Evolutionary conservation across 2,888 invertebrate species (phyloP), one percentile per base, ranked within the genome.

Genomic region (Blastobasis adustella): DNA sequence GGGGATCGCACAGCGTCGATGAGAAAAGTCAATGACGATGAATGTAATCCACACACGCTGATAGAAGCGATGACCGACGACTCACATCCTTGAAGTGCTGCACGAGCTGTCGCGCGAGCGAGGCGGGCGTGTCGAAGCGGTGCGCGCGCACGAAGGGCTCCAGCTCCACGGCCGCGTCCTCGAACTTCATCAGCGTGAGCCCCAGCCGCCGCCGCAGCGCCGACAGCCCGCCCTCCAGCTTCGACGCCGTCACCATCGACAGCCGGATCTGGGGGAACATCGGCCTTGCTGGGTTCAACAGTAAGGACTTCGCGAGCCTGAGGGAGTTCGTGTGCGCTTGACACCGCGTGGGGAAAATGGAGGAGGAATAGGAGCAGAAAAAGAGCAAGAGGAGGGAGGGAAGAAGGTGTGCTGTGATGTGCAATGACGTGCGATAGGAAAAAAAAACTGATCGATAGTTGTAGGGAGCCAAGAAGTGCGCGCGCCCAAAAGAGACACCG

Each of bases 131-230:
- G 83, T 98, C 98, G 82, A 98, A 98, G 51, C 95, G 94, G 89
- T 98, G 96, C 67, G 92, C 91, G 63, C 95, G 92, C 49, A 92
- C 91, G 77, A 97, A 98, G 1, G 96, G 95, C 76, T 97, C 94
- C 59, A 99, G 89, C 71, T 97, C 96, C 9, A 99, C 96, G 45
- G 94, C 92, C 9, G 98, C 99, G 80, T 99, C 98, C 85, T 99
- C 99, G 84, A 99, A 99, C 73, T 95, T 95, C 62, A 99, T 95
- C 53, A 99, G 89, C 45, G 96, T 96, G 45, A 98, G 88, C 1
- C 96, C 96, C 50, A 97, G 89, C 57, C 94, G 93, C 55, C 94
- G 92, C 87, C 98, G 98, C 51, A 98, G 92, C 57, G 90, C 90
- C 56, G 92, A 90, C 57, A 99, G 90, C 66, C 95, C 93, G 0